phyloP scores from a whole-genome alignment of 1,140 invertebrate species.

The Leptopilina boulardi region DNA sequence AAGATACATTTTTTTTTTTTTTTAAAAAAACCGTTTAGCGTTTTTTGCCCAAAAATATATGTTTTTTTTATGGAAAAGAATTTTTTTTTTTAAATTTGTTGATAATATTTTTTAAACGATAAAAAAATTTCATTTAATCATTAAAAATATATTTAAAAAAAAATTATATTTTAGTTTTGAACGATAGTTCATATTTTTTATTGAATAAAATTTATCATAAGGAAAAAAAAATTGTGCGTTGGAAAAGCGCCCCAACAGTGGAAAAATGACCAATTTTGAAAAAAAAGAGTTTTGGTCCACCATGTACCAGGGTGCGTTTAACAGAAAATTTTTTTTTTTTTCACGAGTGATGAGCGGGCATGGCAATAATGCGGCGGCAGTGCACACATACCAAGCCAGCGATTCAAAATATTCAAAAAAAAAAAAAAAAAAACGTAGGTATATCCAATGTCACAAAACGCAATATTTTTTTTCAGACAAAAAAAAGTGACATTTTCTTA shows the following conservation, averaged over 20 bases:
- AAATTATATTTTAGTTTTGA: no score
- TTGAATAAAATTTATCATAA: no score
- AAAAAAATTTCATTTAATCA: no score
- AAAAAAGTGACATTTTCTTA: slow-evolving; percentile 11
- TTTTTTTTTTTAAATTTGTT: no score
- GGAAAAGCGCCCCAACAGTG: neutral
- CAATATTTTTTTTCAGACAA: neutral
- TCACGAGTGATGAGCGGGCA: slow-evolving; percentile 56
- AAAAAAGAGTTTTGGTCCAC: slow-evolving; percentile 39
- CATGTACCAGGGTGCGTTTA: slow-evolving; percentile 65
- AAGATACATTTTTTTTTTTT: slow-evolving; percentile 32
- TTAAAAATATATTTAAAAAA: no score
- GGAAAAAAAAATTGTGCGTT: neutral
- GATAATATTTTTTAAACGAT: no score
- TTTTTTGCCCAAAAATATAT: slow-evolving; percentile 35
- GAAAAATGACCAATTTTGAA: neutral
- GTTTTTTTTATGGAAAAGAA: no score
- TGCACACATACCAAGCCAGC: slow-evolving; percentile 70
- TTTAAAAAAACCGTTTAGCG: no score
- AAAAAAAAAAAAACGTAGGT: slow-evolving; percentile 37
- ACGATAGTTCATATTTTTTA: no score
- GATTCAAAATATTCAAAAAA: slow-evolving; percentile 58
- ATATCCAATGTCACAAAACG: slow-evolving; percentile 25
- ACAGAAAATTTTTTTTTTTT: slow-evolving; percentile 49
- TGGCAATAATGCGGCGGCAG: slow-evolving; percentile 67